Percentiles rank a stretch among this genome's conserved stretches.
Evolutionary conservation across 1,140 invertebrate genomes (phyloP).

Genomic region (Melanaphis sacchari): DNA sequence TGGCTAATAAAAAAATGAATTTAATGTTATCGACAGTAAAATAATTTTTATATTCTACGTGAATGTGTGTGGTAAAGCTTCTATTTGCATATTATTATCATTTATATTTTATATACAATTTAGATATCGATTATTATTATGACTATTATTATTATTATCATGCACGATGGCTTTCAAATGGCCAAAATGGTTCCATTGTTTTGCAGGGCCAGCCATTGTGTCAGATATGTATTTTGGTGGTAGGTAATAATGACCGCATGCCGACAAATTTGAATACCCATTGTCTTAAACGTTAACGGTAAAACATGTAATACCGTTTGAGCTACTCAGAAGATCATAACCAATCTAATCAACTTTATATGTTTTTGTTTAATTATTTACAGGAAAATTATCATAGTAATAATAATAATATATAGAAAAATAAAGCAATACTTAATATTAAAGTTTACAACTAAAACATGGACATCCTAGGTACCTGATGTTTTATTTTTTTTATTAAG

Average conservation of each 20-base stretch:
- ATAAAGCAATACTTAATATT: background rate
- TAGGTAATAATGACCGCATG: constrained; percentile 47
- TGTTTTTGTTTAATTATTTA: background rate
- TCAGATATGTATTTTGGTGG: constrained; percentile 23
- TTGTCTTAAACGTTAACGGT: constrained; percentile 24
- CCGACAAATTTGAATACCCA: constrained; percentile 51
- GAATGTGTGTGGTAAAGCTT: background rate
- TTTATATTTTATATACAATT: background rate
- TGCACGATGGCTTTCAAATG: constrained; percentile 30
- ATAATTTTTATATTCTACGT: background rate
- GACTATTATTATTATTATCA: constrained; percentile 27
- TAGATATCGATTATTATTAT: background rate
- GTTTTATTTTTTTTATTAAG: background rate
- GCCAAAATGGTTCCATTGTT: constrained; percentile 51
- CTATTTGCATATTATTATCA: background rate
- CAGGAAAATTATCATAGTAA: background rate
- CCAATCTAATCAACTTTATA: background rate
- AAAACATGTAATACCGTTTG: background rate
- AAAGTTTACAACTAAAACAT: background rate
- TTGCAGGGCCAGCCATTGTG: constrained; percentile 9
- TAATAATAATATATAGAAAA: background rate
- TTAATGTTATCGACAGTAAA: background rate
- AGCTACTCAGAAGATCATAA: background rate
- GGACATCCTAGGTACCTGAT: background rate
- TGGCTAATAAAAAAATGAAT: too few relatives aligned